phyloP scores from a whole-genome alignment of 2,797 vertebrate genomes.

The Chrysocyon brachyurus region DNA sequence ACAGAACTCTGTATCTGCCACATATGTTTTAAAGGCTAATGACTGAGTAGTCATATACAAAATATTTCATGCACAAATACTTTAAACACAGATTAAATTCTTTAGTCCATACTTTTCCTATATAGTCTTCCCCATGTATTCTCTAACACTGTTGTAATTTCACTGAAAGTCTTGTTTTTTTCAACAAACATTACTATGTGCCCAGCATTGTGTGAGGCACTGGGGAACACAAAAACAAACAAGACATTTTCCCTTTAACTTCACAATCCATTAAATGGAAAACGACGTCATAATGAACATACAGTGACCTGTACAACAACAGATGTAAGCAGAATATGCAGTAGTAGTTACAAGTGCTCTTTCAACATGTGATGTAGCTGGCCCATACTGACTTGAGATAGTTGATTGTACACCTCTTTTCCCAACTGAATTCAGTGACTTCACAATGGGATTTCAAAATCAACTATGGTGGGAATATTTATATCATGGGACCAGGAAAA shows the following conservation, averaged over 20 bases:
- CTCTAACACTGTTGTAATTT: background rate
- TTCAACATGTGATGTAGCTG: background rate
- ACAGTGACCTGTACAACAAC: background rate
- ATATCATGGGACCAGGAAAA: background rate
- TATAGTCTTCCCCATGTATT: background rate
- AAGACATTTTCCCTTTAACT: background rate
- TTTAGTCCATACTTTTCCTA: background rate
- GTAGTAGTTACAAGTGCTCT: background rate
- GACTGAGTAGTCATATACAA: slow-evolving; percentile 16
- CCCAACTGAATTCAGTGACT: background rate
- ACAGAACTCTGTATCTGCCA: background rate
- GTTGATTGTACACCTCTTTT: background rate
- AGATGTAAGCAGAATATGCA: background rate
- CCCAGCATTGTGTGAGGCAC: background rate
- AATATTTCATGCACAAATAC: background rate
- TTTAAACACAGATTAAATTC: slow-evolving; percentile 15
- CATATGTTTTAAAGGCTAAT: background rate
- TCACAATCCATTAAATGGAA: background rate
- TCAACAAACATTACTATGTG: background rate
- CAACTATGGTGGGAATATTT: background rate
- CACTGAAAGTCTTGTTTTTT: background rate
- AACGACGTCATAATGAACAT: background rate
- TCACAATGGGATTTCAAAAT: background rate
- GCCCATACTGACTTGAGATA: background rate
- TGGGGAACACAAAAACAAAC: background rate